Conservation (phyloP, 2,888 invertebrate genomes). For the Oscheius sp. region DNA sequence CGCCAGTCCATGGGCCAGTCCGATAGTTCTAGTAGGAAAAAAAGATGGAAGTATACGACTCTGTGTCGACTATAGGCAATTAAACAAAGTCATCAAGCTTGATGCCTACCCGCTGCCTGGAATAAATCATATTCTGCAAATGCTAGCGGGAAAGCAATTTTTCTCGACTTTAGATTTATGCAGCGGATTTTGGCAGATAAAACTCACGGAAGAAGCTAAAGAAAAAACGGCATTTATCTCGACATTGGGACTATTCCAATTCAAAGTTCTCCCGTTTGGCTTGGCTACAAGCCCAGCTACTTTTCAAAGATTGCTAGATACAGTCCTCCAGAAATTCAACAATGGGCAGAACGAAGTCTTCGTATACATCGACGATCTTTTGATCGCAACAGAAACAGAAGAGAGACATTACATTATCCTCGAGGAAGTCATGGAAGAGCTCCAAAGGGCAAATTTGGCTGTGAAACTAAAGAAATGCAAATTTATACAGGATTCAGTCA, state of each 20-base stretch:
- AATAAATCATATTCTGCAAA: slow-evolving; percentile 45
- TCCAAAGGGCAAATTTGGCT: background rate
- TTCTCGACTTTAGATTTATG: slow-evolving; percentile 55
- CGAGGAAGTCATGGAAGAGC: slow-evolving; percentile 30
- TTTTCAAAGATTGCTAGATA: slow-evolving; percentile 61
- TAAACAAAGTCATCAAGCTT: slow-evolving; percentile 47
- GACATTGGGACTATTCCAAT: slow-evolving; percentile 55
- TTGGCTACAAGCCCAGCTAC: slow-evolving; percentile 58
- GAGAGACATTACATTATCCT: slow-evolving; percentile 46
- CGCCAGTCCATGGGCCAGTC: background rate
- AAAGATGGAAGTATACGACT: slow-evolving; percentile 50
- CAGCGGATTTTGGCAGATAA: slow-evolving; percentile 60
- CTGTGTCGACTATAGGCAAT: slow-evolving; percentile 56
- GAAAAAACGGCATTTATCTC: slow-evolving; percentile 61
- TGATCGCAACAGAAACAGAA: slow-evolving; percentile 43
- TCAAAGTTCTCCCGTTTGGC: slow-evolving; percentile 61
- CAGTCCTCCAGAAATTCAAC: slow-evolving; percentile 39
- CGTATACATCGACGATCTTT: slow-evolving; percentile 61
- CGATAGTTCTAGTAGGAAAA: slow-evolving; percentile 43
- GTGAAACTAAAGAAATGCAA: slow-evolving; percentile 41
- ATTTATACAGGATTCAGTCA: slow-evolving; percentile 26
- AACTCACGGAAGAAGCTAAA: slow-evolving; percentile 41
- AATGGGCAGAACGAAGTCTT: slow-evolving; percentile 23
- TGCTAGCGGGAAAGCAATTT: slow-evolving; percentile 34
- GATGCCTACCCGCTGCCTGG: slow-evolving; percentile 58